Evolutionary conservation across 2,113 vertebrate genomes (phyloP), one percentile per base, ranked within the genome.

Genomic region (Coptodon rendalli): DNA sequence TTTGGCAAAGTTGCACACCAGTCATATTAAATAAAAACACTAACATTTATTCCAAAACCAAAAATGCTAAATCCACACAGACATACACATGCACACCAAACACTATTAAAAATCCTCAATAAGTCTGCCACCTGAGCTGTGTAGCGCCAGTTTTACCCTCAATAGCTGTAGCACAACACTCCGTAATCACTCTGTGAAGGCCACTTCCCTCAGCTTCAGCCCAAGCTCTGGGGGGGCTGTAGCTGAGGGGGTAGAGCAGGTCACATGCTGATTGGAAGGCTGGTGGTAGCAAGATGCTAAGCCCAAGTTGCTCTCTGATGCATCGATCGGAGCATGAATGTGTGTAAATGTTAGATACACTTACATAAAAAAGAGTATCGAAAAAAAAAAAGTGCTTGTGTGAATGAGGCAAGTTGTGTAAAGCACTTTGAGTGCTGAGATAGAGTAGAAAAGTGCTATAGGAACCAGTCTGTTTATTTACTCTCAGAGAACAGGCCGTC

Each of bases 181-280:
- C 54, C 0, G 54, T 3, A 5, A 29, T 59, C 24, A 57, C 56
- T 57, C 56, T 29, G 12, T 57, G 12, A 27, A 2, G 50, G 5
- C 3, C 12, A 43, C 40, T 43, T 43, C 40, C 40, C 40, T 13
- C 40, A 6, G 40, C 40, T 43, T 13, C 50, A 53, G 48, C 48
- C 4, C 48, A 50, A 17, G 7, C 48, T 17, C 45, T 48, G 45
- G 14, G 45, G 10, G 6, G 53, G 53, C n/a, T 54, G 53, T 29
- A 29, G 56, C 24, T 27, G 12, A 29, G 29, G 0, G 2, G 59
- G 59, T 34, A 0, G 16, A 63, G 29, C 59, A 63, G 29, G 0
- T 36, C 16, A 63, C 29, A 29, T 63, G 34, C 29, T 63, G 59
- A 34, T 19, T 19, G 16, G 29, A 63, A 63, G 59, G 16, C 9